Conservation (phyloP, 2,888 invertebrate genomes). For the Lepidocyrtinus sp. region DNA sequence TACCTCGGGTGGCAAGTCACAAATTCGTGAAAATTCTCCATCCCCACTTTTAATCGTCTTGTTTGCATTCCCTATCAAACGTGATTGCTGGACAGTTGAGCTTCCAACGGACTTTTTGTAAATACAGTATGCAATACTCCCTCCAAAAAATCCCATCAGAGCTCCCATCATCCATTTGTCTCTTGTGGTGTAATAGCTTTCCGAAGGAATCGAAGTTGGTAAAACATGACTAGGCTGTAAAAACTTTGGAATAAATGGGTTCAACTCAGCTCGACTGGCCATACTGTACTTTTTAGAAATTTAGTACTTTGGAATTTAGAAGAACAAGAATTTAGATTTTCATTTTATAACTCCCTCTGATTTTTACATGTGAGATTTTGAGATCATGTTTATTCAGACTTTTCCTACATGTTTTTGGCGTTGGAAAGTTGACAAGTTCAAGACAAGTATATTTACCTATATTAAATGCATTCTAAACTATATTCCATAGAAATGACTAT, state of each 20-base stretch:
- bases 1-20: constrained; percentile 47
- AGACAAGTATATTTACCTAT: no score
- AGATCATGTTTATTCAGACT: no score
- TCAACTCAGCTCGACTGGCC: neutral
- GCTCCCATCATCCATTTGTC: constrained; percentile 36
- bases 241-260: neutral
- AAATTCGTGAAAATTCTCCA: constrained; percentile 28
- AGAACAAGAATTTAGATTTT: no score
- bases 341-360: no score
- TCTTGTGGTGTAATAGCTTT: neutral
- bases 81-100: no score
- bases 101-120: constrained; percentile 11
- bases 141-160: constrained; percentile 15
- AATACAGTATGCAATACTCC: constrained; percentile 32
- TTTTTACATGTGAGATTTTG: no score
- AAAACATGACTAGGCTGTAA: neutral
- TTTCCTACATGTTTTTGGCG: no score
- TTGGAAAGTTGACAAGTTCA: no score
- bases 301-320: no score
- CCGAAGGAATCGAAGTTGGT: neutral
- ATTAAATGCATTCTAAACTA: no score
- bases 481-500: no score
- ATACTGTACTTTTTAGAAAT: neutral
- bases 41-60: neutral
- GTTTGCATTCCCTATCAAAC: neutral